phyloP scores from a whole-genome alignment of 2,113 vertebrate species.

The Gnathonemus longibarbis region DNA sequence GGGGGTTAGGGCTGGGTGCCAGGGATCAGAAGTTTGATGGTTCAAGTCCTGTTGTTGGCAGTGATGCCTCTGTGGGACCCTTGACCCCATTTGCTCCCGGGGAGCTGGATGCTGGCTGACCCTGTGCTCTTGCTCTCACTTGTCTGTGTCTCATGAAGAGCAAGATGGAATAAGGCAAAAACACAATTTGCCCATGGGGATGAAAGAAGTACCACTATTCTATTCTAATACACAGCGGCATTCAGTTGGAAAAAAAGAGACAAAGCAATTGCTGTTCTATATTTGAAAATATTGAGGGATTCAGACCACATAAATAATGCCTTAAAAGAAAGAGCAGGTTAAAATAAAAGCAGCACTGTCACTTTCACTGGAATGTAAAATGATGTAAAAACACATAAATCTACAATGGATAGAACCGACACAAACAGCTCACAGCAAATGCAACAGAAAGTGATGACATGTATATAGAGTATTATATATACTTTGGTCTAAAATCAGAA shows the following conservation, averaged over 20 bases:
- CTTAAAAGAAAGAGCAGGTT: not conserved
- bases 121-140: not conserved
- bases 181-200: not conserved
- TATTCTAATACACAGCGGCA: not conserved
- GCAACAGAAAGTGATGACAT: not conserved
- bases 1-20: not conserved
- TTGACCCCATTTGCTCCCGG: not conserved
- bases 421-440: not conserved
- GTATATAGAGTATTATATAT: not conserved
- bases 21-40: not conserved
- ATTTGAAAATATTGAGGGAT: not conserved
- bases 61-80: not conserved
- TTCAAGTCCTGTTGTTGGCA: not conserved
- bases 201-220: not conserved
- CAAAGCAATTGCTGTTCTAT: not conserved
- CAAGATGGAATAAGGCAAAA: not conserved
- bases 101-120: not conserved
- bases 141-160: not conserved
- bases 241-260: not conserved
- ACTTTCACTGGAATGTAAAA: not conserved
- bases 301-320: not conserved
- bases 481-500: not conserved
- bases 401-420: not conserved
- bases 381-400: not conserved
- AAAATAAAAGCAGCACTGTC: not conserved